These are phyloP conservation scores for Pseudolycoriella hygida DNA, from an alignment of 2,888 invertebrate genomes.

Conservation along the genomic window DNA sequence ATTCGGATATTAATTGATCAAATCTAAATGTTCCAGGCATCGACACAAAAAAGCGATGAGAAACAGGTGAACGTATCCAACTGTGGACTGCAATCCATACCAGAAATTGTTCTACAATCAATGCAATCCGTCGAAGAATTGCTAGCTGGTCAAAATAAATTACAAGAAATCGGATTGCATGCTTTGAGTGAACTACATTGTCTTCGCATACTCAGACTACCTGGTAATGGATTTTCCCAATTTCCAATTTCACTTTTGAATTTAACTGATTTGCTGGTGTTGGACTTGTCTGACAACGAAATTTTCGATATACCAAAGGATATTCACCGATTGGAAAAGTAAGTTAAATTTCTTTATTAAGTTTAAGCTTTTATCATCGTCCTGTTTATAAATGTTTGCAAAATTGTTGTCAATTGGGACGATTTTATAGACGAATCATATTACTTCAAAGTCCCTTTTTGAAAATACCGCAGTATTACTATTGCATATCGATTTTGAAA, in stretches of 20 bases:
- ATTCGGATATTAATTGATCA: not conserved
- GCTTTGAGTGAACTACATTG: conserved; percentile 13
- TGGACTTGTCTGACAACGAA: conserved; percentile 51
- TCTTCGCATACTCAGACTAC: conserved; percentile 28
- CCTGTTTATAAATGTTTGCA: too few relatives aligned
- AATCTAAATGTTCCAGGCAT: conserved; percentile 11
- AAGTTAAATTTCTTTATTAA: conserved; percentile 24
- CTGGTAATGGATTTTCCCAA: conserved; percentile 37
- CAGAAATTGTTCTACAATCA: conserved; percentile 14
- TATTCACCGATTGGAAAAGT: conserved; percentile 39
- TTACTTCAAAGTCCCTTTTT: too few relatives aligned
- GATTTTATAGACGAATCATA: too few relatives aligned
- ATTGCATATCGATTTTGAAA: too few relatives aligned
- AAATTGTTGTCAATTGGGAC: too few relatives aligned
- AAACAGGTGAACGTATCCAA: conserved; percentile 13
- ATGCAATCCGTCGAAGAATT: conserved; percentile 15
- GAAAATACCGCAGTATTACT: too few relatives aligned
- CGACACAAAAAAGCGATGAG: conserved; percentile 11
- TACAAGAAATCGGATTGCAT: conserved; percentile 14
- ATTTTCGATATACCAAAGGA: conserved; percentile 44
- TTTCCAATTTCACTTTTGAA: conserved; percentile 42
- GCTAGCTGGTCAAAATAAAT: conserved; percentile 15
- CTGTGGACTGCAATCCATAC: conserved; percentile 14
- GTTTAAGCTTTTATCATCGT: too few relatives aligned
- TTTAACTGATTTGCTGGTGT: conserved; percentile 38